Evolutionary conservation across 2,797 vertebrate genomes (phyloP).

Genomic region (Halcyon leucocephala): DNA sequence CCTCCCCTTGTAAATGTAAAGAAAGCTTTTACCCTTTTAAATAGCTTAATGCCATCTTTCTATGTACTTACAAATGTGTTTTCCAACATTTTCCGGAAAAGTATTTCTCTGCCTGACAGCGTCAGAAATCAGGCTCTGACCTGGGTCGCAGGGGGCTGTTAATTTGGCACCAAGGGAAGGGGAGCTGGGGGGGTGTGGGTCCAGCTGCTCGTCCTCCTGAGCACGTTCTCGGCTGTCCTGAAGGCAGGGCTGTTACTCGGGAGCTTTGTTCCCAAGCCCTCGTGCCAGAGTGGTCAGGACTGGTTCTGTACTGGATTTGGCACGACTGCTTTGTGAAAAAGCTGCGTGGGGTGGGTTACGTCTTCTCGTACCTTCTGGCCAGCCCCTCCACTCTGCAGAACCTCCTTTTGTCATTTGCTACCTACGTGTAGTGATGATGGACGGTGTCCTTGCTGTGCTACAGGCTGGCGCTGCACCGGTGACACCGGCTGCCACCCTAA

Average conservation of each 20-base stretch:
- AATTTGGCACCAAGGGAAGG: neutral
- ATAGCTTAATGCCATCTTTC: neutral
- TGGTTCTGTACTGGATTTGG: neutral
- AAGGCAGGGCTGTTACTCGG: neutral
- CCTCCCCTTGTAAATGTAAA: neutral
- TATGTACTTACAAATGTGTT: neutral
- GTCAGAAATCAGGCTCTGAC: neutral
- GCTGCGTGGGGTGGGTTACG: neutral
- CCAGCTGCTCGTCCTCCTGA: neutral
- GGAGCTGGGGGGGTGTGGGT: neutral
- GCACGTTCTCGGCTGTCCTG: fast-evolving
- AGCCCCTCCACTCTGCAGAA: neutral
- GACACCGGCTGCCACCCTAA: neutral
- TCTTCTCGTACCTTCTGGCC: fast-evolving
- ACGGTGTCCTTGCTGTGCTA: too few species aligned
- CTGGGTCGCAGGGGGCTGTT: fast-evolving
- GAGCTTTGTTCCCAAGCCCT: neutral
- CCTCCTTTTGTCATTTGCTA: neutral
- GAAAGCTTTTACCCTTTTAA: neutral
- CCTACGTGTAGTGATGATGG: fast-evolving
- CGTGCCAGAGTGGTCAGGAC: neutral
- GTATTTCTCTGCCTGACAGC: neutral
- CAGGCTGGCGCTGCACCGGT: neutral
- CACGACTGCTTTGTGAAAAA: neutral
- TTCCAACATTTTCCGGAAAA: neutral